Evolutionary conservation across 2,113 vertebrate genomes (phyloP).

Genomic region (Circaetus cinerascens): DNA sequence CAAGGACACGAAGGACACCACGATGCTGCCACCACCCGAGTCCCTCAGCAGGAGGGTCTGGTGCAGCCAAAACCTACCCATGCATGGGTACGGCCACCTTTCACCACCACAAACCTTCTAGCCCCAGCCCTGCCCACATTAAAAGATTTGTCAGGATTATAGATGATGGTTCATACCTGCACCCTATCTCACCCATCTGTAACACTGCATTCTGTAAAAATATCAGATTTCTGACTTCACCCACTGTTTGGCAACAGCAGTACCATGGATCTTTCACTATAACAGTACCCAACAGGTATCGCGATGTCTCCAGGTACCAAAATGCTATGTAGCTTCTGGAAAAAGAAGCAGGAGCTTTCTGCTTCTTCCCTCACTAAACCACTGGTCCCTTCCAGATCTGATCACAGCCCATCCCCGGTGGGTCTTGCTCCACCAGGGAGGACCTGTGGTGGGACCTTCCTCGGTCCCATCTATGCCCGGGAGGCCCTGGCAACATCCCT

Average conservation of each 20-base stretch:
- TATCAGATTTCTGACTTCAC: neutral
- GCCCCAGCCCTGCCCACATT: neutral
- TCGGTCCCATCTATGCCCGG: neutral
- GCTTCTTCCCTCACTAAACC: neutral
- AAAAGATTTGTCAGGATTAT: neutral
- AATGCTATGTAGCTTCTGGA: neutral
- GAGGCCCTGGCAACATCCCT: neutral
- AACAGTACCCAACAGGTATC: neutral
- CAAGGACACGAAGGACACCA: neutral
- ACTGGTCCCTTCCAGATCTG: neutral
- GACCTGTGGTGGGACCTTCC: neutral
- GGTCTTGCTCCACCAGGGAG: fast-evolving
- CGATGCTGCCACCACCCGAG: fast-evolving
- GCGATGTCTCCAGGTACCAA: neutral
- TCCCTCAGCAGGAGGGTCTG: neutral
- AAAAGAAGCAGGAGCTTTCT: neutral
- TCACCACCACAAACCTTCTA: neutral
- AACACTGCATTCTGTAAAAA: neutral
- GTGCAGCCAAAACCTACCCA: neutral
- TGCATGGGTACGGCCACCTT: fast-evolving
- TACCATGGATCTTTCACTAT: fast-evolving
- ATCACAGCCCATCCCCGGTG: neutral
- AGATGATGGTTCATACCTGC: neutral
- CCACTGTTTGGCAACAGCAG: neutral
- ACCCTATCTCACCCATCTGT: neutral